Conservation (phyloP, 1,140 invertebrate species). For the Drosophila sechellia region DNA sequence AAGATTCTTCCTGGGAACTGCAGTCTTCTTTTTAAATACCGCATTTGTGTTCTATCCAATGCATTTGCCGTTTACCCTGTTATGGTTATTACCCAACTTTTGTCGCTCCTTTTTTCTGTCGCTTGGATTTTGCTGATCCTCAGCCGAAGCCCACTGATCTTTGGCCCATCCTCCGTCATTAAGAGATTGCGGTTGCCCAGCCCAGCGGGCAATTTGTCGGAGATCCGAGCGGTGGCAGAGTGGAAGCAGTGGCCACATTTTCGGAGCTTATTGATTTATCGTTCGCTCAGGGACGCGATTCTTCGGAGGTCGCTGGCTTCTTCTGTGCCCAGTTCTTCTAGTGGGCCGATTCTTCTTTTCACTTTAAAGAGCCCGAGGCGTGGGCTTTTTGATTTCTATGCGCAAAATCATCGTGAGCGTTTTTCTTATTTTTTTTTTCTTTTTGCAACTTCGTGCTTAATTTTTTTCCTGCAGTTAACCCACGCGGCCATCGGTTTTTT, state of each 20-base stretch:
- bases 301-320: conserved; percentile 1
- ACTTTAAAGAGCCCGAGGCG: conserved; percentile 4
- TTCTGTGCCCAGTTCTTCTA: conserved; percentile 2
- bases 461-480: conserved; percentile 23
- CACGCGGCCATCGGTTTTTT: conserved; percentile 27
- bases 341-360: conserved; percentile 7
- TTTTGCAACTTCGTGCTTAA: conserved; percentile 2
- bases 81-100: neutral
- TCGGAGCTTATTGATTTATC: conserved; percentile 72
- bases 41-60: too few relatives aligned
- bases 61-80: too few relatives aligned
- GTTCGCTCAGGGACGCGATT: conserved; percentile 26
- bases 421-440: conserved; percentile 3
- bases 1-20: too few relatives aligned
- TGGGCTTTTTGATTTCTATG: conserved; percentile 38
- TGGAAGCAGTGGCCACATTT: conserved; percentile 62
- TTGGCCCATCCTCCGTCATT: conserved; percentile 8
- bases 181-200: conserved; percentile 5
- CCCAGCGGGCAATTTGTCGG: conserved; percentile 24
- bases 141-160: conserved; percentile 2
- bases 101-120: conserved; percentile 7
- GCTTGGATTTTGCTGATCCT: neutral
- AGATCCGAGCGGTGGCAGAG: neutral
- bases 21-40: too few relatives aligned
- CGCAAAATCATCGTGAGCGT: conserved; percentile 36